These are phyloP conservation scores for Ectemnius continuus DNA, from an alignment of 2,888 invertebrate genomes.

Conservation along the genomic window DNA sequence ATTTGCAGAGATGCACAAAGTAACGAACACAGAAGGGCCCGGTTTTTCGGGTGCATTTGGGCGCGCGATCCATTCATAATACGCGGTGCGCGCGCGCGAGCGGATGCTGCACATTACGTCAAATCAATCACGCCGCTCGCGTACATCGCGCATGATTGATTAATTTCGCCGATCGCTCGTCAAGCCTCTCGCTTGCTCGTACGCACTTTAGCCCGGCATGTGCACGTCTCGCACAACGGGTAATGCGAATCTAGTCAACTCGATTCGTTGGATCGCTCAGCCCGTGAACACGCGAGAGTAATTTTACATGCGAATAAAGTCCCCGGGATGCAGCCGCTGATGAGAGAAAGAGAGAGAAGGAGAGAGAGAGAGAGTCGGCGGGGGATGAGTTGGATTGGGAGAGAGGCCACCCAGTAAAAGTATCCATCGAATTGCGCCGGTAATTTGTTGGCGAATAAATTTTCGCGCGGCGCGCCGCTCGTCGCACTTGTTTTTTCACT, in stretches of 20 bases:
- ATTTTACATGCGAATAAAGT: conserved; percentile 26
- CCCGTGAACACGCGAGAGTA: conserved; percentile 29
- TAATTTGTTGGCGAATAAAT: no score
- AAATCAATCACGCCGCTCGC: conserved; percentile 42
- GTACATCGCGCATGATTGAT: conserved; percentile 38
- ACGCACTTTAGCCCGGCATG: no score
- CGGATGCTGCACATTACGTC: conserved; percentile 20
- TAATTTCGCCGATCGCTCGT: conserved; percentile 3
- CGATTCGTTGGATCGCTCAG: conserved; percentile 53
- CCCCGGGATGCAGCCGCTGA: no score
- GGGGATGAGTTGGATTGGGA: no score
- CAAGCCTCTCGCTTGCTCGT: conserved; percentile 5
- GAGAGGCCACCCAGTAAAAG: no score
- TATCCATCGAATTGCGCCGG: no score
- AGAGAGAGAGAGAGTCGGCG: neutral
- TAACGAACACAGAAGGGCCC: neutral
- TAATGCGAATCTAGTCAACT: conserved; percentile 54
- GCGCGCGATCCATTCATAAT: conserved; percentile 6
- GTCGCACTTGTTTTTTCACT: no score
- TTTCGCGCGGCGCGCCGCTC: no score
- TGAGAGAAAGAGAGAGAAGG: neutral
- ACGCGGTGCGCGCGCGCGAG: neutral
- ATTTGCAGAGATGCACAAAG: conserved; percentile 1
- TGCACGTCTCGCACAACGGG: conserved; percentile 18
- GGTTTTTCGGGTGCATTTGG: conserved; percentile 8